Base-by-base conservation (phyloP, 2,797 vertebrate genomes). In the Ispidina lecontei region DNA sequence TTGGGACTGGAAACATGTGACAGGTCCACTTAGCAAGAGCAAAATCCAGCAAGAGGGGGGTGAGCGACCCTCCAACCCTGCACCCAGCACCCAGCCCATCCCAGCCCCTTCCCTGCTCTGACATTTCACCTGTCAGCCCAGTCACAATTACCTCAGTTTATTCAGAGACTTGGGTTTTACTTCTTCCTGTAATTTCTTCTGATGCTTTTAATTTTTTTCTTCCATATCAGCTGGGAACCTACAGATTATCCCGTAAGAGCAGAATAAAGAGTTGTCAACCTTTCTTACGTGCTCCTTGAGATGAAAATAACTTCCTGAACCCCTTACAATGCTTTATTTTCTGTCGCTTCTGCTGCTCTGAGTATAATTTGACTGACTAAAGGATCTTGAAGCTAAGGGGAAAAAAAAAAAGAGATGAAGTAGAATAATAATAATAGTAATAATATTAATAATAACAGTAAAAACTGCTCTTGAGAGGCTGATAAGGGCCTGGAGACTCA, bases 311-410 rank as follows among this genome's bases (percentile, higher is more conserved):
- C 69, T 95, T 92, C 89, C 91, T 72, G 81, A 90, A 87, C 55
- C 58, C 82, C 74, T 84, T 76, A 31, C 43, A 93, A 71, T 73
- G 71, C 81, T 94, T 89, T 90, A 87, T 94, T 95, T 96, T 96
- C 87, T 91, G 60, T 87, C 22, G 81, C 84, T 91, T 93, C 78
- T 96, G 95, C 91, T 89, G 63, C 52, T 85, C 10, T 35, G 79
- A 65, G 72, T 77, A 17, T 96, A 93, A 96, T 97, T 96, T 94
- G 89, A 94, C 80, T 91, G 83, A 94, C 91, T 91, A 78, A 95
- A 94, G 84, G 25, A 81, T 95, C 88, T 88, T 65, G 58, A 79
- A 93, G 72, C 58, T 39, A 64, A 84, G 70, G 14, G 29, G 60
- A 10, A 17, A 39, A 29, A 39, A n/a, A 58, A 83, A 87, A 75